Evolutionary conservation across 2,888 invertebrate genomes (phyloP), one percentile per base, ranked within the genome.

Genomic region (Dolichomitus sp.): DNA sequence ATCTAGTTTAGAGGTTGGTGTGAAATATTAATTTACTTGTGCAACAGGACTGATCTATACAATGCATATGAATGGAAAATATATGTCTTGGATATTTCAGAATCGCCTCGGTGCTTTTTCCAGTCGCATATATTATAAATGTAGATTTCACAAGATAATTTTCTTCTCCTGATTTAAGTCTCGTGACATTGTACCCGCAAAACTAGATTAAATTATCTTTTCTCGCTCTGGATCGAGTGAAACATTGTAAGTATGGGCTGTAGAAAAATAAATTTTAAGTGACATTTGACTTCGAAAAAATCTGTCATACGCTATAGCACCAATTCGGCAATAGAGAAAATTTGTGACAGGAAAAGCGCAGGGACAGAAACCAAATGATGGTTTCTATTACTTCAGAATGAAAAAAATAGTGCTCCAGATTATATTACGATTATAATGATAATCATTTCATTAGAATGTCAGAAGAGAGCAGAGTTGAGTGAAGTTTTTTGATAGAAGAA

Each of bases 341-440:
- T 1, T 11, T 9, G 2, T 1, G 7, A 7, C 19, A 2, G 23
- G 19, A 11, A 3, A 52, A 19, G 23, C 4, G 9, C 5, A 23
- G 12, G 14, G 14, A 27, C 27, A 27, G 27, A 14, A 27, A 11
- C 14, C 0, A 12, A 4, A 14, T 11, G 27, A 14, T 19, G 54
- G 14, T 54, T 54, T 27, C 11, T 27, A 59, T 1, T 11, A n/a
- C 37, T 59, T 1, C 17, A 37, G 1, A 27, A 27, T 27, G n/a
- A 23, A 54, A 33, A 59, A 61, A 61, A 17, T 37, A 7, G 7
- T 7, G 27, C 45, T 45, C 42, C 2, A 27, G 45, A 65, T 45
- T 65, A 27, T 45, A 23, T 65, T 65, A 65, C 42, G 45, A 65
- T n/a, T n/a, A n/a, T 65, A 45, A 45, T 27, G 27, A 42, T n/a